A percentile compares a stretch with the other conserved stretches of the same genome.
These are phyloP conservation scores for Mesoligia furuncula DNA, from an alignment of 2,888 invertebrate genomes.

Conservation along the genomic window DNA sequence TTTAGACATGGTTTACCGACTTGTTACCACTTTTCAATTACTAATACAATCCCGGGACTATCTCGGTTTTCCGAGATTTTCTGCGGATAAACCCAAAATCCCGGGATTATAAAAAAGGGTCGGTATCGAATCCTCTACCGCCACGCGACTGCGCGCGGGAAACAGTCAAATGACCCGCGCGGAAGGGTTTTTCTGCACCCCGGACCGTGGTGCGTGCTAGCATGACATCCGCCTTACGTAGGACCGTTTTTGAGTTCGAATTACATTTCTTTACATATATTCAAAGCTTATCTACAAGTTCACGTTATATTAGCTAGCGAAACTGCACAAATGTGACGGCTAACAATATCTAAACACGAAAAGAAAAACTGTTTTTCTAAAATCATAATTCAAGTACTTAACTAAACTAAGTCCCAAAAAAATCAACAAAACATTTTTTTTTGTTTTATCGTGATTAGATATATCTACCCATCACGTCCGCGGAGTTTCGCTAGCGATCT, in stretches of 20 bases:
- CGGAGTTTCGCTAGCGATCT: background rate
- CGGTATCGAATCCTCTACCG: no score
- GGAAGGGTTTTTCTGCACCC: no score
- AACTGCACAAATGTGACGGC: background rate
- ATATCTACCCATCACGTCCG: background rate
- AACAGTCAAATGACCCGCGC: no score
- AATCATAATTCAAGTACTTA: background rate
- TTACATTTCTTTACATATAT: background rate
- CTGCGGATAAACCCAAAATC: no score
- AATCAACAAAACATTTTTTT: background rate
- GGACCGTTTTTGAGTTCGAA: background rate
- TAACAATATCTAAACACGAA: background rate
- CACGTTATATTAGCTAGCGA: background rate
- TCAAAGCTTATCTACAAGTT: background rate
- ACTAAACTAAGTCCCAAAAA: background rate
- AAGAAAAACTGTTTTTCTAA: background rate
- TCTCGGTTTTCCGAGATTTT: no score
- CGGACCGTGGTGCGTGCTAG: no score
- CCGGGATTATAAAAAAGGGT: no score
- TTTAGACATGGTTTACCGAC: no score
- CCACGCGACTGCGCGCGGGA: no score
- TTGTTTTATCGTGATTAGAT: accelerated
- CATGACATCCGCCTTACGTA: no score
- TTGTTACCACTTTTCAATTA: no score
- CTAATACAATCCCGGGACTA: no score